Conservation (phyloP, 2,888 invertebrate genomes). For the Lissonota sp. region DNA sequence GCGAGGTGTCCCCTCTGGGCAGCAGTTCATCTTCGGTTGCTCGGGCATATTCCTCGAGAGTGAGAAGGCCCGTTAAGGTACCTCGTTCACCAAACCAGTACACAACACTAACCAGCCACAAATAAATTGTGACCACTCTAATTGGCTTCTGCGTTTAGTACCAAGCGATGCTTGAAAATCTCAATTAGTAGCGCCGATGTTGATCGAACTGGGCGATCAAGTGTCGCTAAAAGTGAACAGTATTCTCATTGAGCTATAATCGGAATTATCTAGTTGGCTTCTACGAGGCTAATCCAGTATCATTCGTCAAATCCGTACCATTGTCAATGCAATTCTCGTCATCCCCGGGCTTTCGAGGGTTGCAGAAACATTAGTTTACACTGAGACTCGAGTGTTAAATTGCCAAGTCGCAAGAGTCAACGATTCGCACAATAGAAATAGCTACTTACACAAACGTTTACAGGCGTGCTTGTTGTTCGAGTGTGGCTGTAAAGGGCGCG, state of each 20-base stretch:
- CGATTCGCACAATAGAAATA: slow-evolving; percentile 35
- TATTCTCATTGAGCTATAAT: too few species aligned
- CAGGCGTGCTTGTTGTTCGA: slow-evolving; percentile 40
- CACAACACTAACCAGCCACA: slow-evolving; percentile 44
- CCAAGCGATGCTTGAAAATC: too few species aligned
- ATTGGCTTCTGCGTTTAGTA: too few species aligned
- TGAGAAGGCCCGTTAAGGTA: not conserved
- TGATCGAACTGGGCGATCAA: too few species aligned
- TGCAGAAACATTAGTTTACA: slow-evolving; percentile 8
- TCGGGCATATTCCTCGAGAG: slow-evolving; percentile 23
- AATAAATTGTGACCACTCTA: slow-evolving; percentile 4
- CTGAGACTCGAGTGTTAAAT: slow-evolving; percentile 42
- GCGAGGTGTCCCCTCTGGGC: slow-evolving; percentile 83
- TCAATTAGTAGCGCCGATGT: too few species aligned
- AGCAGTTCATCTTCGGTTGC: slow-evolving; percentile 81
- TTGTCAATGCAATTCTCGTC: too few species aligned
- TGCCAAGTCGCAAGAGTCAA: slow-evolving; percentile 47
- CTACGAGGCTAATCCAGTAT: too few species aligned
- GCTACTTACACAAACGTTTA: slow-evolving; percentile 30
- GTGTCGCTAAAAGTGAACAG: too few species aligned
- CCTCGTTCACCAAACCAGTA: slow-evolving; percentile 69
- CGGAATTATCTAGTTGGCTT: too few species aligned
- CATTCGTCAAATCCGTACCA: too few species aligned
- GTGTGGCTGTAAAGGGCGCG: slow-evolving; percentile 70
- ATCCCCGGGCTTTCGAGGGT: slow-evolving; percentile 1